A percentile compares a stretch with the other conserved stretches of the same genome.
Conservation (phyloP, 1,140 invertebrate species). For the Drosophila grimshawi region DNA sequence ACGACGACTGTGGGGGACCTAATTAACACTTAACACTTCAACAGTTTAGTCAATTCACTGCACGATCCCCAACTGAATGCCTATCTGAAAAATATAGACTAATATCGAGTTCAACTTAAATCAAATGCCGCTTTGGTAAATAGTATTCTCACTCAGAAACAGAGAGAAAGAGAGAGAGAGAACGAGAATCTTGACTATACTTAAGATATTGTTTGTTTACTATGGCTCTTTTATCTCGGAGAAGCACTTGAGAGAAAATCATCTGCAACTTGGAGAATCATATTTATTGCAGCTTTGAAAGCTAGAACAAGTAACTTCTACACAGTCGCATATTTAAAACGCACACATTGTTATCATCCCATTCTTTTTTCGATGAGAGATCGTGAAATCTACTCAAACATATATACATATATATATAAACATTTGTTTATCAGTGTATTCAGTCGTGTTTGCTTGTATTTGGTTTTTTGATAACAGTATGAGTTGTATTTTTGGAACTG, state of each 20-base stretch:
- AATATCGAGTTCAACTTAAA: neutral
- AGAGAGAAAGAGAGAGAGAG: no score
- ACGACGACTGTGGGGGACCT: constrained; percentile 13
- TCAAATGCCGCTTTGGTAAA: neutral
- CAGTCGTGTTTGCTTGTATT: neutral
- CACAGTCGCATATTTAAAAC: constrained; percentile 3
- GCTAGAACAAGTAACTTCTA: constrained; percentile 21
- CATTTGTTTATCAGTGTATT: neutral
- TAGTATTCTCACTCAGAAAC: neutral
- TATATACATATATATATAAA: neutral
- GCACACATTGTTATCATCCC: constrained; percentile 28
- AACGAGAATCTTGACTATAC: no score
- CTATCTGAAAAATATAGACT: neutral
- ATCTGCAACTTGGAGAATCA: no score
- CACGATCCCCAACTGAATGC: constrained; percentile 13
- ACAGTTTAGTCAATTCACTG: constrained; percentile 25
- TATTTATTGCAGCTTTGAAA: no score
- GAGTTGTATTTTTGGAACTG: constrained; percentile 18
- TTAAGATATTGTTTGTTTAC: no score
- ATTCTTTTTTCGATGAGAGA: constrained; percentile 24
- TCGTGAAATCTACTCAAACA: constrained; percentile 5
- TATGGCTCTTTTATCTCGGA: no score
- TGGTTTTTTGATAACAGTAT: neutral
- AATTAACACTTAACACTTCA: constrained; percentile 20
- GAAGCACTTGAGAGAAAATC: no score